Evolutionary conservation across 2,113 vertebrate species (phyloP).

Genomic region (Aythya baeri): DNA sequence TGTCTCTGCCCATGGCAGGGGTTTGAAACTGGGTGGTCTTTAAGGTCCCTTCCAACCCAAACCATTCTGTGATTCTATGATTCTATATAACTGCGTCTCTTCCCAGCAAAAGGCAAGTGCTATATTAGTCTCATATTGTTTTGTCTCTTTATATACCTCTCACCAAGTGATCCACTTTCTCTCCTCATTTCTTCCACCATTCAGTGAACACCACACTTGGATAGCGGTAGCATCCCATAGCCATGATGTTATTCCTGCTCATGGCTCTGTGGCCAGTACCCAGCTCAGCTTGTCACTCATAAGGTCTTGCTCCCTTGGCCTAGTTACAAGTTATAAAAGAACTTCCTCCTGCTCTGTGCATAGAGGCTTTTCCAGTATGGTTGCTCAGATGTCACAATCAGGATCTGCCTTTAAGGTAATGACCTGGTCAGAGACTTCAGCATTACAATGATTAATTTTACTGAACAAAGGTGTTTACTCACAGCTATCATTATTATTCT

Average conservation of each 20-base stretch:
- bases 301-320: neutral
- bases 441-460: constrained; percentile 9
- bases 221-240: neutral
- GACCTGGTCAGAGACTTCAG: constrained; percentile 41
- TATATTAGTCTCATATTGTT: neutral
- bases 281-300: neutral
- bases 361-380: neutral
- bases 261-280: neutral
- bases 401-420: constrained; percentile 13
- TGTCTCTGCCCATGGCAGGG: too few species aligned
- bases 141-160: neutral
- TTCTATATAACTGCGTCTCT: neutral
- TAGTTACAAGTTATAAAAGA: neutral
- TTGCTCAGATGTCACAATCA: neutral
- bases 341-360: neutral
- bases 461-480: constrained; percentile 59
- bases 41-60: too few species aligned
- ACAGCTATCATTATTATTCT: constrained; percentile 17
- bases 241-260: neutral
- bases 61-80: too few species aligned
- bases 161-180: neutral
- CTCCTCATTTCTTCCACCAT: neutral
- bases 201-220: neutral
- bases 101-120: neutral
- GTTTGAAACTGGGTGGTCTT: too few species aligned